Percentiles rank a stretch among this genome's conserved stretches.
These are phyloP conservation scores for Plagodis pulveraria DNA, from an alignment of 2,888 invertebrate species.

Conservation along the genomic window DNA sequence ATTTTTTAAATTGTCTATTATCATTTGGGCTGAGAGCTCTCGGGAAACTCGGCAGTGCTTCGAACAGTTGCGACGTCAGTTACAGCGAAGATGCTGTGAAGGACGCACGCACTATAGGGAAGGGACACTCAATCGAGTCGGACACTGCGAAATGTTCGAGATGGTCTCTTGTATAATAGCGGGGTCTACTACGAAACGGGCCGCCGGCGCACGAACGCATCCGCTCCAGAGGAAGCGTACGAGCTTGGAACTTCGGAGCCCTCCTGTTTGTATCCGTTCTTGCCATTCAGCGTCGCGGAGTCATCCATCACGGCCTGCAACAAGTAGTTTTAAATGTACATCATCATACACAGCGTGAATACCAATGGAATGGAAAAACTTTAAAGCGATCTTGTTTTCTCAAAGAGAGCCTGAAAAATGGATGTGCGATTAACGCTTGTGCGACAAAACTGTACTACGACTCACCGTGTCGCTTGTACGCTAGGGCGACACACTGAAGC, in stretches of 20 bases:
- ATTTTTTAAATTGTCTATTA: slow-evolving; percentile 21
- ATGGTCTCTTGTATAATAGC: slow-evolving; percentile 1
- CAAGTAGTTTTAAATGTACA: background rate
- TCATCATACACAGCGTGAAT: background rate
- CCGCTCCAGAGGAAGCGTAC: slow-evolving; percentile 76
- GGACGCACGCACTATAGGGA: background rate
- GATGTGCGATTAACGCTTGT: too few relatives aligned
- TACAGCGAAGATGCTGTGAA: background rate
- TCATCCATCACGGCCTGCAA: slow-evolving; percentile 87
- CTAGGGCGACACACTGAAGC: too few relatives aligned
- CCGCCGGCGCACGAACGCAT: slow-evolving; percentile 76
- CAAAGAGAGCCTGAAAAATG: too few relatives aligned
- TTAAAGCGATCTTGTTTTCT: too few relatives aligned
- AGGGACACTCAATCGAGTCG: background rate
- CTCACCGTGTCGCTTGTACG: too few relatives aligned
- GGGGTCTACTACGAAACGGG: slow-evolving; percentile 42
- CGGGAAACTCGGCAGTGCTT: background rate
- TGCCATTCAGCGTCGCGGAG: slow-evolving; percentile 60
- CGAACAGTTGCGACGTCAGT: background rate
- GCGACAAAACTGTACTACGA: too few relatives aligned
- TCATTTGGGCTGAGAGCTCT: slow-evolving; percentile 10
- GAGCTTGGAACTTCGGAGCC: slow-evolving; percentile 74
- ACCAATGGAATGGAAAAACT: too few relatives aligned
- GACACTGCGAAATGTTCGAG: slow-evolving; percentile 3
- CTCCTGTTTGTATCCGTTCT: slow-evolving; percentile 75